phyloP scores from a whole-genome alignment of 2,797 vertebrate species.

The Meda fulgida region DNA sequence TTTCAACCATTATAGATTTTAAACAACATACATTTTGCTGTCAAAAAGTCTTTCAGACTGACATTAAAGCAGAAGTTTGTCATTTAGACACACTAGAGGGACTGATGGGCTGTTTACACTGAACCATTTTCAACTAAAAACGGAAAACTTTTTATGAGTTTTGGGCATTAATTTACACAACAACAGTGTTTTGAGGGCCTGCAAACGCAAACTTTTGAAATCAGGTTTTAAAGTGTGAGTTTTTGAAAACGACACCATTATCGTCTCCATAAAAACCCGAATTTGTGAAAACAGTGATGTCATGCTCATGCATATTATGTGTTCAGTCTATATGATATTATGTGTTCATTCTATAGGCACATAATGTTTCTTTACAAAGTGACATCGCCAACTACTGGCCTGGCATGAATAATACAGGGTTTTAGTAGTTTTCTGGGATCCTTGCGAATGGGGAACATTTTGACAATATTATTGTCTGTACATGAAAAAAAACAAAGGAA shows the following conservation, averaged over 20 bases:
- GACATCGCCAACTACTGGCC: not conserved
- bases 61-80: not conserved
- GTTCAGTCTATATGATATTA: not conserved
- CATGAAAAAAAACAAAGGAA: not conserved
- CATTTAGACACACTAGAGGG: not conserved
- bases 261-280: fast-evolving
- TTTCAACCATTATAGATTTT: slow-evolving; percentile 5
- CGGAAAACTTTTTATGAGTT: not conserved
- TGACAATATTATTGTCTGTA: not conserved
- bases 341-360: not conserved
- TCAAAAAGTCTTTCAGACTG: not conserved
- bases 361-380: not conserved
- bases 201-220: not conserved
- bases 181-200: not conserved
- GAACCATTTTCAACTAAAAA: not conserved
- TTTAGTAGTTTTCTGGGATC: not conserved
- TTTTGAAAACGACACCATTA: not conserved
- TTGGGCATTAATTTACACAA: not conserved
- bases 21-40: not conserved
- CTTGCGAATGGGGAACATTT: not conserved
- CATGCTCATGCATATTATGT: not conserved
- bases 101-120: not conserved
- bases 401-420: not conserved
- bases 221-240: not conserved
- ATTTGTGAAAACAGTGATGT: not conserved